Evolutionary conservation across 2,797 vertebrate genomes (phyloP).

Genomic region (Sebastes vulpes): DNA sequence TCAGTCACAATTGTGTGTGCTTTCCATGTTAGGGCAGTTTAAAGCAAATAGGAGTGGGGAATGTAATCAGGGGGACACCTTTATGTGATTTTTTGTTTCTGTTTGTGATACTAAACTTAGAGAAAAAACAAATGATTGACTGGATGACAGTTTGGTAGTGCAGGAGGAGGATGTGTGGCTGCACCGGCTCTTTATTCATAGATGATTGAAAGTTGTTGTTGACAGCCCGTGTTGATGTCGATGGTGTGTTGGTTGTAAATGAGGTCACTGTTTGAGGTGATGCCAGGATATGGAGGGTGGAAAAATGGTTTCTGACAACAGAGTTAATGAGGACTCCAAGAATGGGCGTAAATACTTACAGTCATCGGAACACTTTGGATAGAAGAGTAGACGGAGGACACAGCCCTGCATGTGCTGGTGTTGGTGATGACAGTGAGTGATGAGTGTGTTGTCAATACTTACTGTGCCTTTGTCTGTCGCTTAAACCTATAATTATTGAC

Average conservation of each 20-base stretch:
- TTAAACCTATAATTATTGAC: not conserved
- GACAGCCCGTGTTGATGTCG: not conserved
- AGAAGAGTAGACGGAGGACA: not conserved
- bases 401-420: not conserved
- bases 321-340: constrained; percentile 6
- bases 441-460: not conserved
- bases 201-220: not conserved
- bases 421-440: not conserved
- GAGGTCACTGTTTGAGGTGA: not conserved
- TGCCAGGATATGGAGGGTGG: not conserved
- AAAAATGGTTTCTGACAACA: not conserved
- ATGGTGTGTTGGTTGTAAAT: not conserved
- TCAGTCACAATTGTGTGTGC: not conserved
- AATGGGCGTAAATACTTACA: not conserved
- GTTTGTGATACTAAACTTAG: not conserved
- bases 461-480: not conserved
- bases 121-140: not conserved
- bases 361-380: not conserved
- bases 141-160: not conserved
- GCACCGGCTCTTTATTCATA: not conserved
- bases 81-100: not conserved
- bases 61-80: not conserved
- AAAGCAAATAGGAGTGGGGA: not conserved
- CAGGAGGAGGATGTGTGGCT: constrained; percentile 12
- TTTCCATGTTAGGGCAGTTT: constrained; percentile 9